Base-by-base conservation (phyloP, 1,140 invertebrate species). In the Cryptotermes secundus region DNA sequence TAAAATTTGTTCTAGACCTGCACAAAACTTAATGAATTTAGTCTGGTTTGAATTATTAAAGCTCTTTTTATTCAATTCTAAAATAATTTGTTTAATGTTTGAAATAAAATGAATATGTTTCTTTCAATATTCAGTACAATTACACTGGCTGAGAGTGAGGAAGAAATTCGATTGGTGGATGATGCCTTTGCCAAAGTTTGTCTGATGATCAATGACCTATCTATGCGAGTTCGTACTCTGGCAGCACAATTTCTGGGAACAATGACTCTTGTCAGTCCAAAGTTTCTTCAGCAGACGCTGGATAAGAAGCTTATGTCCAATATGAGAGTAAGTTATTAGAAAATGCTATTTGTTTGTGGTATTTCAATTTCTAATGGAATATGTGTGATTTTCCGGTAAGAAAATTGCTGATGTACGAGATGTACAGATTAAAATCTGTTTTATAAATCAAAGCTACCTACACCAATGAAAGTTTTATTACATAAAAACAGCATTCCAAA, bases 281-380 rank as follows among this genome's bases (percentile, higher is more conserved):
- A 94, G 85, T 99, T 99, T 89, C 91, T 99, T 49, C 94, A 98
- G 87, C 99, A 99, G 91, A 99, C 99, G 0, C 89, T 99, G 3
- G 98, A 99, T 88, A 99, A 99, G 90, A 99, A 99, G 88, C 91
- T 99, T n/a, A 99, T 99, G 96, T 98, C 94, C 86, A 98, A 97
- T 90, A 96, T 97, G 95, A 96, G 95, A 88, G 94, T 84, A 38
- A 79, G 83, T 82, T 82, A 82, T 19, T 3, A 14, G 31, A 14
- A 1, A 26, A 22, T n/a, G 45, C 59, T 19, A 14, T 49, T 49
- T 1, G 22, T 19, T 49, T 49, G 22, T 19, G 22, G 16, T 3
- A 49, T 49, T 49, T 22, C 45, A 49, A 22, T 49, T 49, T 49
- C 14, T 49, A 49, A 49, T 22, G 45, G 45, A 49, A 49, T 49